A percentile compares a stretch with the other conserved stretches of the same genome.
phyloP scores from a whole-genome alignment of 2,113 vertebrate species.

The Hypanus sabinus region DNA sequence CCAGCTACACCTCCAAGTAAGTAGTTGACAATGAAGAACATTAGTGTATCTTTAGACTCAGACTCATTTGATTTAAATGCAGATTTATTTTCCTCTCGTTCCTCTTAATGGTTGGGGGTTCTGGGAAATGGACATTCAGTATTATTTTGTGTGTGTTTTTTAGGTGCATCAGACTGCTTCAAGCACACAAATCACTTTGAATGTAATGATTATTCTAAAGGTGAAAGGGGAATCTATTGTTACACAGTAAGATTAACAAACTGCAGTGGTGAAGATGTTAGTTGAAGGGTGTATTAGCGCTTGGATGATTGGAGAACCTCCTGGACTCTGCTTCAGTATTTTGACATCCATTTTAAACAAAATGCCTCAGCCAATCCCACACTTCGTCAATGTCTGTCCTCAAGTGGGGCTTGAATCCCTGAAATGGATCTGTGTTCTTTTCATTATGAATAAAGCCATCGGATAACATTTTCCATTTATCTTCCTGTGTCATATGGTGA shows the following conservation, averaged over 20 bases:
- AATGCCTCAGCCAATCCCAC: not conserved
- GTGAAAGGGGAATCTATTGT: not conserved
- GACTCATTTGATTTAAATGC: not conserved
- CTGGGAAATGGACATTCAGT: not conserved
- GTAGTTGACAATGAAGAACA: not conserved
- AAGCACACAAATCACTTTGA: not conserved
- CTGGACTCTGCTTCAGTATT: not conserved
- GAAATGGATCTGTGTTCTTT: not conserved
- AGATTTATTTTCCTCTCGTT: not conserved
- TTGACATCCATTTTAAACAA: not conserved
- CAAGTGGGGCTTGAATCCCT: not conserved
- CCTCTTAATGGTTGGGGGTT: not conserved
- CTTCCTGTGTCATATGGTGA: not conserved
- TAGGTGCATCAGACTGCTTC: not conserved
- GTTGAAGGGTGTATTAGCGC: not conserved
- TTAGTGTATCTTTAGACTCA: not conserved
- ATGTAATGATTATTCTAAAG: not conserved
- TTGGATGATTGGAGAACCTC: not conserved
- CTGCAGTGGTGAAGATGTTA: not conserved
- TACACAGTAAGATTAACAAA: not conserved
- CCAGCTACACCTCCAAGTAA: not conserved
- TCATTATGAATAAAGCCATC: not conserved
- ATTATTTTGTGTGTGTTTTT: not conserved
- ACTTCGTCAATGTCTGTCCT: not conserved
- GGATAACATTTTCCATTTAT: not conserved